phyloP scores from a whole-genome alignment of 2,113 vertebrate species.

The Leucoraja erinaceus region DNA sequence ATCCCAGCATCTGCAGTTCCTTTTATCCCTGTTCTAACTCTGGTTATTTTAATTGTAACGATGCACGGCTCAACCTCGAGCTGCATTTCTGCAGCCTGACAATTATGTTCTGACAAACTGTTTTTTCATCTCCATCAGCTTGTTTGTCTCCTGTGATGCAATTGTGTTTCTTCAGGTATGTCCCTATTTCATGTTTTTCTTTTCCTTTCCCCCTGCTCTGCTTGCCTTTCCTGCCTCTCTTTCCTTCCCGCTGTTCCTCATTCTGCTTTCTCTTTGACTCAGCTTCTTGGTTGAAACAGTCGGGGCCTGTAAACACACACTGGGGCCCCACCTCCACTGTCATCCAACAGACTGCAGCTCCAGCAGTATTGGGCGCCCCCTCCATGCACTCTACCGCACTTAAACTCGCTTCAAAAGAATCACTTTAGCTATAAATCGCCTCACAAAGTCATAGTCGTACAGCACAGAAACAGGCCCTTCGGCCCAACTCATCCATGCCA shows the following conservation, averaged over 20 bases:
- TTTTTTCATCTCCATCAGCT: constrained; percentile 1
- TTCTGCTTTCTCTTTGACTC: constrained; percentile 12
- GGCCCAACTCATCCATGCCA: too few species aligned
- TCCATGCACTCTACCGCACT: neutral
- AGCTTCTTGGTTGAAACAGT: constrained; percentile 21
- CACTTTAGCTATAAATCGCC: neutral
- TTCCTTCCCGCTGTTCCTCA: constrained; percentile 18
- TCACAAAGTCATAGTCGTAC: neutral
- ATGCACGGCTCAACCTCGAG: neutral
- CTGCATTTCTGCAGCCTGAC: neutral
- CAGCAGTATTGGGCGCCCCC: neutral
- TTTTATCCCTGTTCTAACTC: too few species aligned
- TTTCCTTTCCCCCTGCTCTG: neutral
- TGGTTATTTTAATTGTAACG: neutral
- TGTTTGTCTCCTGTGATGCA: constrained; percentile 21
- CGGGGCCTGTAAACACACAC: neutral
- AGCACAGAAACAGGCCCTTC: too few species aligned
- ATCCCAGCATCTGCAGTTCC: too few species aligned
- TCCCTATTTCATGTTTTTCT: neutral
- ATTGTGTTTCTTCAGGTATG: constrained; percentile 13
- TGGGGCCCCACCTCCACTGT: neutral
- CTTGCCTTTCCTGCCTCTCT: constrained; percentile 29
- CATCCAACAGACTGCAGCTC: constrained; percentile 20
- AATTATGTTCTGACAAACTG: constrained; percentile 4
- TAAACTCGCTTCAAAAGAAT: neutral